Base-by-base conservation (phyloP, 2,888 invertebrate species). In the Endotricha flammealis region DNA sequence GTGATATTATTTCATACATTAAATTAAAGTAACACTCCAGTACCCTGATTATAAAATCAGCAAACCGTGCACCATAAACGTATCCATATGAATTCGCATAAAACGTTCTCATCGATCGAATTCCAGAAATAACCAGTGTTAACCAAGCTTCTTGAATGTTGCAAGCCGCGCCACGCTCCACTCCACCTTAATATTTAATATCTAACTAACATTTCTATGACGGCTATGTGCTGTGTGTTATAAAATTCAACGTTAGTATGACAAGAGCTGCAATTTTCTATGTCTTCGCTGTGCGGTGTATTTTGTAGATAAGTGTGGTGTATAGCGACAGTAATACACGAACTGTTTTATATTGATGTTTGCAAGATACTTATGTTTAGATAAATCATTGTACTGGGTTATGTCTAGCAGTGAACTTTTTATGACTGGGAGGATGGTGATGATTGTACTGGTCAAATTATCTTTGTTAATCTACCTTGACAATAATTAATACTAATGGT, bases 151-250 rank as follows among this genome's bases (percentile, higher is more conserved):
- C 59, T 70, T 75, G 66, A 79, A 80, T 71, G 69, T 68, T 75
- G 65, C 70, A 71, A 53, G 59, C 58, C 49, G 40, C 53, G 57
- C 53, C 50, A 45, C 44, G 56, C 64, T 50, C 48, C 53, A 7
- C 29, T 23, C 6, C 53, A n/a, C 49, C 70, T 80, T 72, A 76
- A 83, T 85, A 80, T 75, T 79, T 82, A 72, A 83, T 79, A 60
- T 46, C 61, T 60, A 58, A 73, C 69, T 65, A 75, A 71, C 75
- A 76, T 71, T 77, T 72, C 64, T 71, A 73, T 73, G 65, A 65
- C 64, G 62, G 54, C 47, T 52, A 63, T 65, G 45, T 62, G 49
- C 53, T 45, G 50, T 46, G 52, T 59, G 44, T 69, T 78, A 67
- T 67, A 55, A 69, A 70, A 75, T 78, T 67, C 58, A 71, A 66